Conservation (phyloP, 2,797 vertebrate species). For the Neosalanx taihuensis region DNA sequence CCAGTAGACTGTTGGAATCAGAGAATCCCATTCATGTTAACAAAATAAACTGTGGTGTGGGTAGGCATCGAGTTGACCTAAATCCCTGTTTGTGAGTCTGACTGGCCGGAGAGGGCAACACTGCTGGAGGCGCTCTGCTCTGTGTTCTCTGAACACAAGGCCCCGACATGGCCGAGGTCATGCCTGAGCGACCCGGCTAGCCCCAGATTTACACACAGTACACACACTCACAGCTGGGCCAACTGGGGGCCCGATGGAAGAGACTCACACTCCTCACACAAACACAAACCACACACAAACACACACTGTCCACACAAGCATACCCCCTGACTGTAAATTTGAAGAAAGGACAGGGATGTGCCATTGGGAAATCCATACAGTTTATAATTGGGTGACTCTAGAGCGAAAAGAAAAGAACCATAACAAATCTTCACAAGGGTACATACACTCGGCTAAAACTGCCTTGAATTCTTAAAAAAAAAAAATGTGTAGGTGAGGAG, state of each 20-base stretch:
- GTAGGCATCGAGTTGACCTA: constrained; percentile 62
- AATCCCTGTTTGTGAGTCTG: constrained; percentile 69
- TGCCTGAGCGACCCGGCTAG: constrained; percentile 68
- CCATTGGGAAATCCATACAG: constrained; percentile 68
- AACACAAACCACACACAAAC: constrained; percentile 16
- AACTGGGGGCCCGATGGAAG: constrained; percentile 52
- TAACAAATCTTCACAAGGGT: constrained; percentile 67
- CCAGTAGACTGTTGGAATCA: constrained; percentile 25
- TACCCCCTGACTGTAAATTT: constrained; percentile 44
- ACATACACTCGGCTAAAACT: constrained; percentile 53
- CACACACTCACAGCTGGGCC: constrained; percentile 58
- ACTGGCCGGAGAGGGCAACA: constrained; percentile 55
- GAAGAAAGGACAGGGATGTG: constrained; percentile 62
- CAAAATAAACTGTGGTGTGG: constrained; percentile 38
- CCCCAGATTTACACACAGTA: constrained; percentile 73
- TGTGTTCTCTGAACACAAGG: constrained; percentile 55
- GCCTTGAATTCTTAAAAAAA: constrained; percentile 49
- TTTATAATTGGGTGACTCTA: constrained; percentile 72
- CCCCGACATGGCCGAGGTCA: constrained; percentile 70
- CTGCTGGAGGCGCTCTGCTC: constrained; percentile 63
- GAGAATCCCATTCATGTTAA: constrained; percentile 44
- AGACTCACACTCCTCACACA: constrained; percentile 13
- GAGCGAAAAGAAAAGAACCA: constrained; percentile 65
- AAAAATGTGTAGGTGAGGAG: constrained; percentile 32
- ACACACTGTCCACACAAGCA: constrained; percentile 35